Evolutionary conservation across 1,140 invertebrate genomes (phyloP).

Genomic region (Paraescarpia echinospica): DNA sequence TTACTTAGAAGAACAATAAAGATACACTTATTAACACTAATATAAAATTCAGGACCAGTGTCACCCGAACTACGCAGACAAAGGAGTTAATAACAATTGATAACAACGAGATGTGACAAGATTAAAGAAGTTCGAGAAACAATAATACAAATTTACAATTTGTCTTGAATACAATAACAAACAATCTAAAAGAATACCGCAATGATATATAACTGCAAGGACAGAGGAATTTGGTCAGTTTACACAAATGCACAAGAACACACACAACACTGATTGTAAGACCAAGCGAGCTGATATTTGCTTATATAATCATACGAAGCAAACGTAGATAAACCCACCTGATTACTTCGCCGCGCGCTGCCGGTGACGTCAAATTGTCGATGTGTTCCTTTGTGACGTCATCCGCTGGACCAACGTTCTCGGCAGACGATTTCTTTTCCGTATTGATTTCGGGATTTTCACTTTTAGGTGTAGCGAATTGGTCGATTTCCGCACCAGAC

Average conservation of each 20-base stretch:
- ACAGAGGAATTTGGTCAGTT: background rate
- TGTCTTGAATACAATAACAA: no score
- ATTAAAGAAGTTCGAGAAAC: no score
- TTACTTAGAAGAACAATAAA: no score
- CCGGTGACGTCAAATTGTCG: background rate
- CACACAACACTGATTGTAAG: background rate
- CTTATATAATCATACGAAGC: background rate
- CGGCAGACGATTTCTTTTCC: no score
- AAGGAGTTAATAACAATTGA: no score
- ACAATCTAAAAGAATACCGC: no score
- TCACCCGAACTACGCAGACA: no score
- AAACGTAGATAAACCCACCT: background rate
- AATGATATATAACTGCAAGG: background rate
- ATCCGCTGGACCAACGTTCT: background rate
- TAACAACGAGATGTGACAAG: no score
- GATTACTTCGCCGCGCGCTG: background rate
- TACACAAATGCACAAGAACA: background rate
- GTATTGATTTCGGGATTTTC: background rate
- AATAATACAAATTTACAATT: no score
- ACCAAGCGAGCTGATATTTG: background rate
- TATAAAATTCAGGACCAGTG: no score
- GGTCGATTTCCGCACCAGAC: background rate
- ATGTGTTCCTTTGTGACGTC: background rate
- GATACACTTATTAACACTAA: no score
- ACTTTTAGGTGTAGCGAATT: background rate